phyloP scores from a whole-genome alignment of 2,113 vertebrate species.

The Cheilinus undulatus region DNA sequence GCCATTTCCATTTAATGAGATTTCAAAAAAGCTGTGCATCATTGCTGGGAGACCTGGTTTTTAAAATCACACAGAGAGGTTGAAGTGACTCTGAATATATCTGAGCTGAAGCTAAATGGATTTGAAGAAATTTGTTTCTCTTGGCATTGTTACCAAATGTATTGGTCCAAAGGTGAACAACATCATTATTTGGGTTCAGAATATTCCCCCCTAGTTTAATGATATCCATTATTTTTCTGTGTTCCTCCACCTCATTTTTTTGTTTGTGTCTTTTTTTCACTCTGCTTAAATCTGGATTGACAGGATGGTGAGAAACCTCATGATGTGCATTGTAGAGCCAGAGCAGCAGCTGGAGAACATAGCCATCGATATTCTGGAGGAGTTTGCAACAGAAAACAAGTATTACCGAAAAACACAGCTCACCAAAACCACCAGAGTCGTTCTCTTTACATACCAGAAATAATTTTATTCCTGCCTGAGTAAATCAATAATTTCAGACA shows the following conservation, averaged over 20 bases:
- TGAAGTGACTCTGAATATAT: slow-evolving; percentile 18
- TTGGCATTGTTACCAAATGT: slow-evolving; percentile 9
- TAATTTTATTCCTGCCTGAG: background rate
- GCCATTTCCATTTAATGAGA: slow-evolving; percentile 1
- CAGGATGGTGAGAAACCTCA: slow-evolving; percentile 88
- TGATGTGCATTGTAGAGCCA: slow-evolving; percentile 75
- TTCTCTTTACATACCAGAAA: background rate
- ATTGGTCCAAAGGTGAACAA: slow-evolving; percentile 7
- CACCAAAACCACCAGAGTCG: background rate
- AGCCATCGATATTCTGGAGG: slow-evolving; percentile 83
- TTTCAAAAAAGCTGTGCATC: slow-evolving; percentile 18
- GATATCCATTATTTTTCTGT: slow-evolving; percentile 12
- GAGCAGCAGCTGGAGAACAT: slow-evolving; percentile 67
- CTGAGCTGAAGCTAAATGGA: slow-evolving; percentile 11
- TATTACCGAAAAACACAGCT: slow-evolving; percentile 66
- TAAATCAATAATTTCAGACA: slow-evolving; percentile 11
- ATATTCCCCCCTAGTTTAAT: background rate
- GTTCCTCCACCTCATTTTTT: background rate
- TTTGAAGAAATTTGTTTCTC: slow-evolving; percentile 19
- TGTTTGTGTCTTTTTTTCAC: background rate
- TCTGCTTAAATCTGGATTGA: slow-evolving; percentile 35
- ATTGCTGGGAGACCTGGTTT: slow-evolving; percentile 6
- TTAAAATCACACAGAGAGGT: background rate
- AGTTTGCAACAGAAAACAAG: slow-evolving; percentile 85
- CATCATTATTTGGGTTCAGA: slow-evolving; percentile 5